Percentiles rank a stretch among this genome's conserved stretches.
These are phyloP conservation scores for Lophotis ruficrista DNA, from an alignment of 2,113 vertebrate species.

Conservation along the genomic window DNA sequence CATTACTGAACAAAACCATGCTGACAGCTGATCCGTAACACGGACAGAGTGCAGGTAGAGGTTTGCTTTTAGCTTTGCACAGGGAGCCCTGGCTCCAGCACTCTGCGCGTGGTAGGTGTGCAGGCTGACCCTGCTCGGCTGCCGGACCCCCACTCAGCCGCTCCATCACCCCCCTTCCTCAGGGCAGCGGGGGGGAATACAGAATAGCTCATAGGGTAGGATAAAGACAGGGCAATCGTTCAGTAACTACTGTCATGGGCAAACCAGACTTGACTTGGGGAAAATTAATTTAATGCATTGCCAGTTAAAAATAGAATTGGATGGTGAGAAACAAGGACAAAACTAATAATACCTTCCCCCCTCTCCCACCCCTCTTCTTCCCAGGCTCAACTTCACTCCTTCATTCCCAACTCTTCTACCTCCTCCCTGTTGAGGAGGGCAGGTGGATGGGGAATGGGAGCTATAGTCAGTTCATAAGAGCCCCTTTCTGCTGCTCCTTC, in stretches of 20 bases:
- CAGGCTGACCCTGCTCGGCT: not conserved
- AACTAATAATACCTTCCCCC: not conserved
- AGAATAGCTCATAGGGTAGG: not conserved
- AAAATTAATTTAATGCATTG: not conserved
- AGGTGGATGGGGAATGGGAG: not conserved
- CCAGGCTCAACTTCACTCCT: not conserved
- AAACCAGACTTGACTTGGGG: not conserved
- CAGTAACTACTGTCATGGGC: not conserved
- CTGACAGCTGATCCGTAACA: not conserved
- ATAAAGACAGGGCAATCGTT: not conserved
- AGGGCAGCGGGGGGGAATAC: no score
- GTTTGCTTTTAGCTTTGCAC: not conserved
- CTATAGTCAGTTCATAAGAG: accelerated
- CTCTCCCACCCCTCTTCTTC: not conserved
- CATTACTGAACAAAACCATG: not conserved
- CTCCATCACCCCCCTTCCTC: not conserved
- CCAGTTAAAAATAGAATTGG: not conserved
- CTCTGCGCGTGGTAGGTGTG: accelerated
- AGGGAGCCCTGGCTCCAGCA: not conserved
- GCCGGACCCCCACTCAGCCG: no score
- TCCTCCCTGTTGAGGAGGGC: accelerated
- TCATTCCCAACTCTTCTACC: accelerated
- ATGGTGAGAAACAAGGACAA: not conserved
- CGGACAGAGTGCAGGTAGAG: not conserved
- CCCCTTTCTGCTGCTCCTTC: not conserved